A percentile compares a stretch with the other conserved stretches of the same genome.
These are phyloP conservation scores for Lobophora halterata DNA, from an alignment of 2,888 invertebrate genomes.

Conservation along the genomic window DNA sequence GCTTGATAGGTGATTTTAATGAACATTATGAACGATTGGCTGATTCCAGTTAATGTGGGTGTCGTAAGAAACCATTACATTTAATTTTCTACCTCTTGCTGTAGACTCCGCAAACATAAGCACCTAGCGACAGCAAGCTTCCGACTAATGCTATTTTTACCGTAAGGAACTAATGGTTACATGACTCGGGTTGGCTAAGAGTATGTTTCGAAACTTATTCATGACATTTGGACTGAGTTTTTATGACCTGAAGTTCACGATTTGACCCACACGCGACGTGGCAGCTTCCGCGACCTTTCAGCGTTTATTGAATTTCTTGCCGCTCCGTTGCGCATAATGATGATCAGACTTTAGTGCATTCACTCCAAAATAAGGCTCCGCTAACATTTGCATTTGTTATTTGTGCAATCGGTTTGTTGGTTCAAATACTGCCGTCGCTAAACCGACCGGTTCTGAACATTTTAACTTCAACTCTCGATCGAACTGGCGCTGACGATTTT, in stretches of 20 bases:
- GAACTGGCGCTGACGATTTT: slow-evolving; percentile 4
- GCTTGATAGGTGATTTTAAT: slow-evolving; percentile 23
- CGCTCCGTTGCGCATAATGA: slow-evolving; percentile 19
- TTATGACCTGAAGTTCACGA: slow-evolving; percentile 8
- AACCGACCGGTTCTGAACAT: slow-evolving; percentile 8
- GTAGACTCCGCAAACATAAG: not conserved
- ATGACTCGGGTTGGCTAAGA: too few species aligned
- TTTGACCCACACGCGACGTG: slow-evolving; percentile 4
- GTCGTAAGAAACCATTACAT: slow-evolving; percentile 17
- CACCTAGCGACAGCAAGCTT: too few species aligned
- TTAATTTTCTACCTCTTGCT: not conserved
- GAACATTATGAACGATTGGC: slow-evolving; percentile 26
- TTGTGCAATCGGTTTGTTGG: slow-evolving; percentile 11
- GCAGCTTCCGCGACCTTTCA: slow-evolving; percentile 4
- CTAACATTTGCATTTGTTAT: slow-evolving; percentile 10
- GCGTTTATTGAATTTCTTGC: slow-evolving; percentile 17
- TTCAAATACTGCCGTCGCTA: slow-evolving; percentile 8
- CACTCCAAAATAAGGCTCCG: slow-evolving; percentile 8
- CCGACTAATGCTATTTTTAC: too few species aligned
- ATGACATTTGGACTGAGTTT: not conserved
- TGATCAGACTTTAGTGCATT: slow-evolving; percentile 7
- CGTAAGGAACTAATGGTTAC: too few species aligned
- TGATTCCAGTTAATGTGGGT: slow-evolving; percentile 15
- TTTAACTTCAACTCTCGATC: not conserved
- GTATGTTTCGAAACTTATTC: too few species aligned